Conservation (phyloP, 2,113 vertebrate species). For the Cynopterus brachyotis region DNA sequence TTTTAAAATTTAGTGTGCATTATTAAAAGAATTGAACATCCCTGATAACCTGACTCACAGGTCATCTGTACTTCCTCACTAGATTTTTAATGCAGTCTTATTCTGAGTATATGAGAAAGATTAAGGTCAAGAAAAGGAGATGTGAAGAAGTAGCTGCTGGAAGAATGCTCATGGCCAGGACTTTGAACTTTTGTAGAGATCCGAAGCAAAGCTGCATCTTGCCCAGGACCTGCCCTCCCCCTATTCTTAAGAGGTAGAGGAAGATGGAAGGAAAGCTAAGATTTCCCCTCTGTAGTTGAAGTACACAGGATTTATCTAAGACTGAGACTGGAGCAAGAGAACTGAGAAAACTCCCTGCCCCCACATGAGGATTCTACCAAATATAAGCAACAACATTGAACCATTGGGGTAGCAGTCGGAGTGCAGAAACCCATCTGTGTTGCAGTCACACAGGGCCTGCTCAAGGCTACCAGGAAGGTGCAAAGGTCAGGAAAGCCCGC, state of each 20-base stretch:
- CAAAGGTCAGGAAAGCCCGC: neutral
- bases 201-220: neutral
- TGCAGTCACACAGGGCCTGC: neutral
- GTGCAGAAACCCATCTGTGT: neutral
- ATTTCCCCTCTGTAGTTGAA: neutral
- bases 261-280: neutral
- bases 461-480: neutral
- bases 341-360: neutral
- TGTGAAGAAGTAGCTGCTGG: no score
- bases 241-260: neutral
- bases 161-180: neutral
- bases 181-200: neutral
- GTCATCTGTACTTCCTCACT: neutral
- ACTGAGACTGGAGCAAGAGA: neutral
- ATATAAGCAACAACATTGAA: neutral
- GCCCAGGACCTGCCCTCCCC: neutral
- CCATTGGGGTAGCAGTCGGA: neutral
- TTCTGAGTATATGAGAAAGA: neutral
- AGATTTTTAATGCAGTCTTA: neutral
- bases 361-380: rapidly evolving
- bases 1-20: neutral
- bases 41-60: neutral
- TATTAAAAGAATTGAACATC: neutral
- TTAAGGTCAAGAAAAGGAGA: neutral
- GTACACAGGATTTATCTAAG: neutral